Evolutionary conservation across 2,113 vertebrate species (phyloP).

Genomic region (Uria lomvia): DNA sequence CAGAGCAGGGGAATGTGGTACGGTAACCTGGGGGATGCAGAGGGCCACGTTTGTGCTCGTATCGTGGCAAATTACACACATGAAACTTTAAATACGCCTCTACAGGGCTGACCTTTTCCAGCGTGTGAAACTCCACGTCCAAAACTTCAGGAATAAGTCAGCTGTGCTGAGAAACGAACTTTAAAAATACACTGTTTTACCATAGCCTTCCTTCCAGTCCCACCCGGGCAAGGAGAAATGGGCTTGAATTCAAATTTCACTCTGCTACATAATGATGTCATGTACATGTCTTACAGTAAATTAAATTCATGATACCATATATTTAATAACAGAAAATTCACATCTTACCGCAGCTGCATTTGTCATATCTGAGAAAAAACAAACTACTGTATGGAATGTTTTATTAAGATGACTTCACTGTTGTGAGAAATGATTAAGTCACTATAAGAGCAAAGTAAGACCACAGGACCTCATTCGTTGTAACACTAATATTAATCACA

Average conservation of each 20-base stretch:
- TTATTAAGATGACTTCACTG: constrained; percentile 78
- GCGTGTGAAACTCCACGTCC: not conserved
- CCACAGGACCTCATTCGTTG: constrained; percentile 75
- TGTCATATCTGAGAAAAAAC: constrained; percentile 71
- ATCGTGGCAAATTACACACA: not conserved
- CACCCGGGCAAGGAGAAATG: not conserved
- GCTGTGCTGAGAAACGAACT: constrained; percentile 10
- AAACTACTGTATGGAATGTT: constrained; percentile 69
- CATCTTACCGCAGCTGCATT: constrained; percentile 70
- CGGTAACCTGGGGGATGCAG: not conserved
- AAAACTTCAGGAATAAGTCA: not conserved
- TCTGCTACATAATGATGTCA: not conserved
- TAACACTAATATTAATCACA: constrained; percentile 82
- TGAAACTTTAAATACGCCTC: constrained; percentile 25
- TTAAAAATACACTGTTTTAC: not conserved
- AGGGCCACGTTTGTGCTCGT: not conserved
- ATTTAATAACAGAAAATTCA: constrained; percentile 68
- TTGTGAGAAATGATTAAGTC: constrained; percentile 82
- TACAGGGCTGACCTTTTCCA: constrained; percentile 5
- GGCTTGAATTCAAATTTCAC: not conserved
- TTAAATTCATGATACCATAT: constrained; percentile 61
- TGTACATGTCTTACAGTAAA: constrained; percentile 44
- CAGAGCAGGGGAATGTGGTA: not conserved
- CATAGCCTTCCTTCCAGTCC: not conserved
- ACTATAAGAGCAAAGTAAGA: constrained; percentile 80